Conservation (phyloP, 2,797 vertebrate genomes). For the Acrossocheilus wenchowensis region DNA sequence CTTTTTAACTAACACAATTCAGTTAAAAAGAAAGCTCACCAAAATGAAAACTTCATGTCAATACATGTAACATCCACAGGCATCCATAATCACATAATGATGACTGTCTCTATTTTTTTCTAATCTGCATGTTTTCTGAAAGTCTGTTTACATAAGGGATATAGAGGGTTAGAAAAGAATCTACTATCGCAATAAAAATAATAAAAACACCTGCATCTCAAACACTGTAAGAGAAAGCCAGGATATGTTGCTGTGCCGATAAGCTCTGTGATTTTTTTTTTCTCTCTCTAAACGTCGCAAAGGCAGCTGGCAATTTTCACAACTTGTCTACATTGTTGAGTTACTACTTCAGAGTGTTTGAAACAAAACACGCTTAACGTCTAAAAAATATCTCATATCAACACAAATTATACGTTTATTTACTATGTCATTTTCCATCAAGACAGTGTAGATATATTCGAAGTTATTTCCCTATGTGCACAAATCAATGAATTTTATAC, state of each 20-base stretch:
- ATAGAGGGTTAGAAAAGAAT: neutral
- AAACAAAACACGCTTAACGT: constrained; percentile 1
- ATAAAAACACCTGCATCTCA: constrained; percentile 29
- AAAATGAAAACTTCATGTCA: constrained; percentile 6
- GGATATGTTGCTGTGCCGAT: constrained; percentile 60
- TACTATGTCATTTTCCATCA: constrained; percentile 16
- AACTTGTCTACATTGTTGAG: constrained; percentile 46
- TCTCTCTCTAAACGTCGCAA: neutral
- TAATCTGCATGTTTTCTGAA: neutral
- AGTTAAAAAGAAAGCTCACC: neutral
- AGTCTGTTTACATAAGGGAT: neutral
- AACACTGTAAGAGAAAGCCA: constrained; percentile 46
- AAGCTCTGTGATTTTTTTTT: constrained; percentile 15
- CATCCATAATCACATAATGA: neutral
- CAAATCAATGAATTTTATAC: constrained; percentile 47
- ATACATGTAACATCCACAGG: neutral
- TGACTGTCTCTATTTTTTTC: neutral
- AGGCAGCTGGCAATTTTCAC: constrained; percentile 9
- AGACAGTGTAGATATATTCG: constrained; percentile 16
- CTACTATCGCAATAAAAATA: neutral
- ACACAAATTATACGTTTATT: neutral
- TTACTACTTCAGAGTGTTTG: neutral
- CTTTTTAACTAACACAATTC: neutral
- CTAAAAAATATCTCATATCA: neutral
- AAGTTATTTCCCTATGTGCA: constrained; percentile 36